Evolutionary conservation across 1,140 invertebrate species (phyloP), one percentile per base, ranked within the genome.

Genomic region (Reticulitermes speratus): DNA sequence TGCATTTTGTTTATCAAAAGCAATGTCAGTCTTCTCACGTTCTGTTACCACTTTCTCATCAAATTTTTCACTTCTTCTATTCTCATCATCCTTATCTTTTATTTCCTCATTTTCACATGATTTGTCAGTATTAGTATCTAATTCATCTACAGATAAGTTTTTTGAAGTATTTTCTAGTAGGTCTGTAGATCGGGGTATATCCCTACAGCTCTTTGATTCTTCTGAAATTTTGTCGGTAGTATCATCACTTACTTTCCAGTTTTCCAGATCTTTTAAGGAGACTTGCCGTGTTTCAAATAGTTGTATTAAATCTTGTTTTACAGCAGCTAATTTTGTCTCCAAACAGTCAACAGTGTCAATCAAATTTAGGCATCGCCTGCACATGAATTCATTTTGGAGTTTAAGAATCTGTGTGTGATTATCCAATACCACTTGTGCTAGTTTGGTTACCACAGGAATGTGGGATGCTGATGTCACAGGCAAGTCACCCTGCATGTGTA

Each of bases 261-360:
- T 52, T 83, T 45, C 82, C 44, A 44, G 45, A 52, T 12, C 59
- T 52, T 84, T 84, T 75, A 75, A 30, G 25, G 65, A n/a, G 25
- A 75, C n/a, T 0, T n/a, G 65, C 65, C 65, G 25, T 9, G 65
- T 75, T 30, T 52, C 65, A 16, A 75, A 84, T 23, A 84, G 32
- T 23, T 86, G 75, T 23, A 86, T 84, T n/a, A 86, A 11, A 55
- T 84, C 69, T 23, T 86, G 45, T 84, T 86, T 86, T 55, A 84
- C 52, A 16, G 86, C 48, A 14, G 86, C 59, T 45, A 86, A 81
- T 84, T 86, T 86, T 19, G 81, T 84, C 44, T 86, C 86, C 30
- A 86, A 84, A 55, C 52, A 38, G 59, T 86, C 86, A 7, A 86
- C 48, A 8, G 82, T 86, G 44, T 86, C 86, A 25, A 84, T 55